These are phyloP conservation scores for Mellivora capensis DNA, from an alignment of 2,113 vertebrate genomes.

Conservation along the genomic window DNA sequence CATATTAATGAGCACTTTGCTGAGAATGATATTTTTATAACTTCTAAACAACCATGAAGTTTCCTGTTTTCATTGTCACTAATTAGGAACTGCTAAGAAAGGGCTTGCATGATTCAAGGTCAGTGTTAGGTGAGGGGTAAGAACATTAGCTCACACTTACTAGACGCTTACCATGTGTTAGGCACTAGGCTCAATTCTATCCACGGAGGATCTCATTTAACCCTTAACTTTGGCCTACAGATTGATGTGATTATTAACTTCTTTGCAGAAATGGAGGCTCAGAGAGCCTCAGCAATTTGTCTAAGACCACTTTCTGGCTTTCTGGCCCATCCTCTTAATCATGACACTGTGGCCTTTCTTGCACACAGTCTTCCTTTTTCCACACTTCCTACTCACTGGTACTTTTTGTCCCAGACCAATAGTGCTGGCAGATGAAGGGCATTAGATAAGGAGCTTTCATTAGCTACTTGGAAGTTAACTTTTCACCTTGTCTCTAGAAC, in stretches of 20 bases:
- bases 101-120: not conserved
- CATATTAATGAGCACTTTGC: constrained; percentile 64
- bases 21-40: constrained; percentile 39
- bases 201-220: not conserved
- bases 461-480: not conserved
- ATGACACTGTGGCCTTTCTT: not conserved
- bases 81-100: constrained; percentile 48
- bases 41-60: constrained; percentile 37
- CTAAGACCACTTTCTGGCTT: not conserved
- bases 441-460: not conserved
- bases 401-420: not conserved
- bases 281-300: not conserved
- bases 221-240: not conserved
- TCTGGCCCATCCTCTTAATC: not conserved
- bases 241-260: not conserved
- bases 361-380: not conserved
- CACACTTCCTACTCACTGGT: not conserved
- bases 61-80: constrained; percentile 33
- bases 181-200: not conserved
- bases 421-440: not conserved
- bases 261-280: not conserved
- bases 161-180: not conserved
- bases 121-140: not conserved
- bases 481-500: not conserved
- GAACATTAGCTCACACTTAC: constrained; percentile 8